Percentiles rank a stretch among this genome's conserved stretches.
Conservation (phyloP, 2,113 vertebrate species). For the Crotalus helleri region DNA sequence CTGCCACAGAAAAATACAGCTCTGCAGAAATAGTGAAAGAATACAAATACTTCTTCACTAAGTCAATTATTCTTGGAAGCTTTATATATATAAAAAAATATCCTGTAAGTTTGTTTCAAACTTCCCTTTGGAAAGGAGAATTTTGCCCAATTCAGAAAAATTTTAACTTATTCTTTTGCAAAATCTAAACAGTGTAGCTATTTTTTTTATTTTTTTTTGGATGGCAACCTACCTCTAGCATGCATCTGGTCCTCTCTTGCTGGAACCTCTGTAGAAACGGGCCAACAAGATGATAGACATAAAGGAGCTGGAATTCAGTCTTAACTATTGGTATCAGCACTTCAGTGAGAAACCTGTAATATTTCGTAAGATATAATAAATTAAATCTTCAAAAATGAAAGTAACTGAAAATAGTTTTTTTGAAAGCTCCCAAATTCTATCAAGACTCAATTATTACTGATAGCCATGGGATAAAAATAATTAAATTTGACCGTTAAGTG, state of each 20-base stretch:
- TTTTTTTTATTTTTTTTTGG: not conserved
- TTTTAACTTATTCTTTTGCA: not conserved
- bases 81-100: not conserved
- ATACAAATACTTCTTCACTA: not conserved
- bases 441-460: not conserved
- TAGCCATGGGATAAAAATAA: not conserved
- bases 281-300: slow-evolving; percentile 97
- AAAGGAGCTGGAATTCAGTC: slow-evolving; percentile 96
- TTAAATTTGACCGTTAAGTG: not conserved
- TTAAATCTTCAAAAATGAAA: slow-evolving; percentile 13
- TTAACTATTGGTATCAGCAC: slow-evolving; percentile 91
- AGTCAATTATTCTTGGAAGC: not conserved
- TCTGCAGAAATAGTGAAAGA: not conserved
- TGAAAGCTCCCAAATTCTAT: not conserved
- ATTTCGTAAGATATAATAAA: slow-evolving; percentile 34
- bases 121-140: not conserved
- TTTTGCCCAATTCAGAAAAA: not conserved
- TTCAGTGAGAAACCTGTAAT: slow-evolving; percentile 88
- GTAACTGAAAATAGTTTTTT: not conserved
- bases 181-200: not conserved
- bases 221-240: slow-evolving; percentile 88
- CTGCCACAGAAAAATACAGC: too few species aligned
- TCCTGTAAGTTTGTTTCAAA: not conserved
- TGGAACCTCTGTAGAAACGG: slow-evolving; percentile 97
- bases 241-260: slow-evolving; percentile 96